Percentiles rank a stretch among this genome's conserved stretches.
Conservation (phyloP, 2,113 vertebrate species). For the Myotis lucifugus region DNA sequence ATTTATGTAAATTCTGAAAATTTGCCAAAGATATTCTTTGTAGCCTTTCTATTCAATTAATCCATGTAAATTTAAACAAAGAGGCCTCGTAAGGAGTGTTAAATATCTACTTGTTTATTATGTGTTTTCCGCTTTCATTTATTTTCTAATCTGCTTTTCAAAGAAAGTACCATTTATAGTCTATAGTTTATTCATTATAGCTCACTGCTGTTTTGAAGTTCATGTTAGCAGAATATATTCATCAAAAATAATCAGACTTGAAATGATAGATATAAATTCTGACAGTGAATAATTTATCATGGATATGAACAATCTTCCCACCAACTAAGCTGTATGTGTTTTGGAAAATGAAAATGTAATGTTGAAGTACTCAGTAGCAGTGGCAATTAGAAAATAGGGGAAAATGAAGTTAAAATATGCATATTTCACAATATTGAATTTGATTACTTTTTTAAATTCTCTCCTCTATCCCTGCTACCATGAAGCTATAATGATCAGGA, state of each 20-base stretch:
- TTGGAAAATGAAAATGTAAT: constrained; percentile 65
- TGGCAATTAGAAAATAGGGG: constrained; percentile 35
- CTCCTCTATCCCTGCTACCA: background rate
- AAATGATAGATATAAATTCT: constrained; percentile 84
- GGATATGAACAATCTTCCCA: constrained; percentile 75
- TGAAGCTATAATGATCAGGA: constrained; percentile 5
- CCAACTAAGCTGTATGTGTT: constrained; percentile 67
- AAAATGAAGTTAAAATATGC: background rate
- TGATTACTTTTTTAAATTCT: constrained; percentile 34
- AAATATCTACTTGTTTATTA: constrained; percentile 74
- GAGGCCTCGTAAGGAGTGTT: constrained; percentile 59
- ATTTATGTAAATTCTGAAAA: background rate
- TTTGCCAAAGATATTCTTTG: constrained; percentile 45
- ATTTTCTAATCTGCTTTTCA: constrained; percentile 71
- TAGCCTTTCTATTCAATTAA: constrained; percentile 55
- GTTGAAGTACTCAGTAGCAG: constrained; percentile 52
- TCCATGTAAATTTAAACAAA: constrained; percentile 45
- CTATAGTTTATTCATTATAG: constrained; percentile 80
- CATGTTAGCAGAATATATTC: constrained; percentile 82
- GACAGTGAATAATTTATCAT: constrained; percentile 84
- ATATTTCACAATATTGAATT: background rate
- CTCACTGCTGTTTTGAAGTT: constrained; percentile 75
- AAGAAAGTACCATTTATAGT: constrained; percentile 79
- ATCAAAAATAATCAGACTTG: constrained; percentile 80
- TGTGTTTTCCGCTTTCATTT: constrained; percentile 73